Percentiles rank a stretch among this genome's conserved stretches.
phyloP scores from a whole-genome alignment of 2,888 invertebrate species.

The Limnephilus lunatus region DNA sequence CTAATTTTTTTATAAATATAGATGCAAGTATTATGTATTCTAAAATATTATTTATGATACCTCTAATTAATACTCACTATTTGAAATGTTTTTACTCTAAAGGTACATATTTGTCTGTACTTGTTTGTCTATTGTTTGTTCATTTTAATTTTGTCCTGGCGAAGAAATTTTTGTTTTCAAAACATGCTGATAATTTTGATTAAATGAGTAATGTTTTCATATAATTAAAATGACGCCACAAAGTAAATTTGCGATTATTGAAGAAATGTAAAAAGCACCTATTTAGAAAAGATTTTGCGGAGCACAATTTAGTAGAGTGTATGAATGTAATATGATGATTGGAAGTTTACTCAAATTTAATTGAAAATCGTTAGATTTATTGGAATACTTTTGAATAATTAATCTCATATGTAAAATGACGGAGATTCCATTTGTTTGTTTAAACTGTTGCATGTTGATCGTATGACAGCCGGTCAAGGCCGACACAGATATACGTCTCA shows the following conservation, averaged over 20 bases:
- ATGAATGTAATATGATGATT: too few species aligned
- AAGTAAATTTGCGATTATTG: too few species aligned
- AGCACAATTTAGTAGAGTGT: neutral
- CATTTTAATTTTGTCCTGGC: too few species aligned
- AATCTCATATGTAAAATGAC: neutral
- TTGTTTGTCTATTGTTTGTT: too few species aligned
- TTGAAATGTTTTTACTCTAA: too few species aligned
- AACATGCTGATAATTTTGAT: neutral
- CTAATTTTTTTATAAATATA: too few species aligned
- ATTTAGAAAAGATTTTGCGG: neutral
- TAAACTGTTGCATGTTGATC: neutral
- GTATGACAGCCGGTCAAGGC: constrained; percentile 37
- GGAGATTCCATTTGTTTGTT: neutral
- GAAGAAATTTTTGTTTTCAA: too few species aligned
- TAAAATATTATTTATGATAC: too few species aligned
- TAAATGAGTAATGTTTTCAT: neutral
- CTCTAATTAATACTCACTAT: too few species aligned
- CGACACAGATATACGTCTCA: neutral
- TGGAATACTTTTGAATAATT: neutral
- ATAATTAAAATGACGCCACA: too few species aligned
- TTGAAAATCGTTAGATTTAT: neutral
- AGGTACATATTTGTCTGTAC: too few species aligned
- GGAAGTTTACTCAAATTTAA: neutral
- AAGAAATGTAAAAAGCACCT: neutral
- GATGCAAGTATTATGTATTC: too few species aligned